Evolutionary conservation across 2,888 invertebrate species (phyloP), one percentile per base, ranked within the genome.

Genomic region (Parnassius orleans): DNA sequence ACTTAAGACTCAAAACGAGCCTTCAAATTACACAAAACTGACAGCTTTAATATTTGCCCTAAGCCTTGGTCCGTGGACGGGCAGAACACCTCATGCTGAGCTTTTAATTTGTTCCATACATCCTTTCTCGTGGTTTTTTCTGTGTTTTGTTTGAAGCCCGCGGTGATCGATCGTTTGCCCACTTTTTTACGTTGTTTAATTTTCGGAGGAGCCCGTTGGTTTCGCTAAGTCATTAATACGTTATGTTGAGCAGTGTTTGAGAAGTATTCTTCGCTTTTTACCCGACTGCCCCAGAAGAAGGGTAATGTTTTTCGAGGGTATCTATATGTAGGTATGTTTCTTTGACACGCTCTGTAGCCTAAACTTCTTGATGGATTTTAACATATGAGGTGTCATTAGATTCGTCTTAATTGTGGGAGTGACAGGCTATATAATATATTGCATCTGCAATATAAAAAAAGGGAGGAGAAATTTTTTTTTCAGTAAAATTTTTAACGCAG

Each of bases 71-170:
- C 66, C 76, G 75, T 65, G 80, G 75, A 77, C 72, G 76, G 75
- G 68, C 79, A 74, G 77, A 73, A 78, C 80, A 84, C 84, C 86
- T 86, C 90, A 90, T 81, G 90, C 90, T 90, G 90, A 78, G 90
- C 89, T 82, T 90, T 90, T 90, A 90, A 90, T 90, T 90, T 90
- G 90, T 88, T 90, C 87, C 87, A 83, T 84, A 81, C 87, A 87
- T 89, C 90, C 83, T 87, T 85, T 84, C 87, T 79, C 79, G 83
- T 84, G 80, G 78, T 81, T 84, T 84, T 63, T 51, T 87, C 84
- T 88, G 80, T 80, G 84, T 90, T 90, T 87, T 87, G 86, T 90
- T 86, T 86, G 87, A 78, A 78, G 73, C 77, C 76, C 74, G 78
- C 74, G 77, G 84, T 90, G 90, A 90, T 90, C 88, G 90, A 90